These are phyloP conservation scores for Stegophylla sp. DNA, from an alignment of 2,888 invertebrate species.

Conservation along the genomic window DNA sequence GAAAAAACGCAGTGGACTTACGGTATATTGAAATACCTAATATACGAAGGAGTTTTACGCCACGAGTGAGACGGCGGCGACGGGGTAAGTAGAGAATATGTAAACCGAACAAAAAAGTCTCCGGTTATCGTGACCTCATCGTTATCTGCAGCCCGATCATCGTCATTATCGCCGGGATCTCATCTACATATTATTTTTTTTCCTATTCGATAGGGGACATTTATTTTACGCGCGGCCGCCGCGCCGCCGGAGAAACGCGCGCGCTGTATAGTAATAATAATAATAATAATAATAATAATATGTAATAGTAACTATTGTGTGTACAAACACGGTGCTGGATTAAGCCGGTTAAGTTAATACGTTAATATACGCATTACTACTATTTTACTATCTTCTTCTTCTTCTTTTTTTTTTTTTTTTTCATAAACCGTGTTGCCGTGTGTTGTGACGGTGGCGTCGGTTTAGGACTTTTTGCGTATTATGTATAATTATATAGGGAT, in stretches of 20 bases:
- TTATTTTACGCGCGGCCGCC: slow-evolving; percentile 18
- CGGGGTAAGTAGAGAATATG: too few species aligned
- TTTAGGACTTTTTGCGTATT: neutral
- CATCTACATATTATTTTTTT: slow-evolving; percentile 58
- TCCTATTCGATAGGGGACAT: neutral
- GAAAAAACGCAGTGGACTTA: neutral
- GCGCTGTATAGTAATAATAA: neutral
- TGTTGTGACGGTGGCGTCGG: neutral
- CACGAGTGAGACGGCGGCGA: neutral
- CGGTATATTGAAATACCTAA: too few species aligned
- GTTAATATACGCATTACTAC: too few species aligned
- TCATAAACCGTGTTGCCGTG: too few species aligned
- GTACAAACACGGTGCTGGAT: neutral
- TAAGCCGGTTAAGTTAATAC: too few species aligned
- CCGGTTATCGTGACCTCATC: slow-evolving; percentile 48
- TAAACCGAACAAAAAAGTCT: slow-evolving; percentile 28
- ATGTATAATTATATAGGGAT: too few species aligned
- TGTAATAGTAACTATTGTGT: neutral
- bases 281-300: neutral
- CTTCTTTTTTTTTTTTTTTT: neutral
- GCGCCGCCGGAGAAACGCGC: neutral
- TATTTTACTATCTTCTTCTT: neutral
- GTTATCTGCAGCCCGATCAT: slow-evolving; percentile 41
- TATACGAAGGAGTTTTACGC: neutral
- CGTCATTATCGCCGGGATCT: slow-evolving; percentile 26